These are phyloP conservation scores for Oenanthe oenanthe DNA, from an alignment of 2,113 vertebrate genomes.

Conservation along the genomic window DNA sequence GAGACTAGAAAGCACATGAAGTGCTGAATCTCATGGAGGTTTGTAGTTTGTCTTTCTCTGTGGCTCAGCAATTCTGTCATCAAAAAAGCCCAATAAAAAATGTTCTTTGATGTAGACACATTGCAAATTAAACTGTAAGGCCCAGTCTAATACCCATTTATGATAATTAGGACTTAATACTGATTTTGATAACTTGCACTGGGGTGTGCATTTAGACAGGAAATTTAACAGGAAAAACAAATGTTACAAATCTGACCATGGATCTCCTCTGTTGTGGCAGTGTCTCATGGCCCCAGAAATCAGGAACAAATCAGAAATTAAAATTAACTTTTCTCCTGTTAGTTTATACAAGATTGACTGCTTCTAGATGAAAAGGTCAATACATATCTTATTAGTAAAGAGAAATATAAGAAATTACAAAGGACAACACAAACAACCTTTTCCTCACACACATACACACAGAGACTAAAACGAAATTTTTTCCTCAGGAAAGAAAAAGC, in stretches of 20 bases:
- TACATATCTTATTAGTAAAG: background rate
- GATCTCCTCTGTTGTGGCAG: background rate
- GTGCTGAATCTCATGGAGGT: background rate
- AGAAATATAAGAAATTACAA: background rate
- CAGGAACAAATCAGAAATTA: background rate
- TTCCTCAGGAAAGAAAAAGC: background rate
- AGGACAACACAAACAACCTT: background rate
- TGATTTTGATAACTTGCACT: background rate
- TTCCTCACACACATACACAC: background rate
- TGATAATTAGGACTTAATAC: background rate
- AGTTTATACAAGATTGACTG: background rate
- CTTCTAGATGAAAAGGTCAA: background rate
- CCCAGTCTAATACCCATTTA: background rate
- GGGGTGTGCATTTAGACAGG: background rate
- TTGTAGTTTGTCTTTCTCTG: background rate
- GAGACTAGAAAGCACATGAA: background rate
- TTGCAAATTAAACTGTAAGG: background rate
- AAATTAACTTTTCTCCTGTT: background rate
- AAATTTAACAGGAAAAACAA: background rate
- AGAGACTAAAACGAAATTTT: background rate
- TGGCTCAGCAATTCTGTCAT: background rate
- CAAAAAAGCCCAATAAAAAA: background rate
- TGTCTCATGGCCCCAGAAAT: background rate
- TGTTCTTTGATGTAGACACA: background rate
- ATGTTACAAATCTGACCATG: background rate